These are phyloP conservation scores for Alosa alosa DNA, from an alignment of 2,113 vertebrate genomes.

Conservation along the genomic window DNA sequence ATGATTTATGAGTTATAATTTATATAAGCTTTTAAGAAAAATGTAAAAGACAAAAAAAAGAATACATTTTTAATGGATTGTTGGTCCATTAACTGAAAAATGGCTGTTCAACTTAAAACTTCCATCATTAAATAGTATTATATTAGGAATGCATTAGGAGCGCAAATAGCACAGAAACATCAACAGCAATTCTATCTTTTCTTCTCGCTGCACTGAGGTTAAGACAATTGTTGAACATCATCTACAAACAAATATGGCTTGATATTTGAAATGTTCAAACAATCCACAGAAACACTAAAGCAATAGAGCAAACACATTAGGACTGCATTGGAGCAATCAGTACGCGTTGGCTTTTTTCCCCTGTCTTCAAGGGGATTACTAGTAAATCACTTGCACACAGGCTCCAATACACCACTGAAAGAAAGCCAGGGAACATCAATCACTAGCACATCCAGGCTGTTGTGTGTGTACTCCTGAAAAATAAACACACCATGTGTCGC, in stretches of 20 bases:
- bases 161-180: not conserved
- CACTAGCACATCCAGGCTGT: constrained; percentile 38
- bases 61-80: not conserved
- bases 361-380: not conserved
- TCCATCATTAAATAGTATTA: not conserved
- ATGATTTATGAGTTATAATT: not conserved
- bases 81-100: not conserved
- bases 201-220: not conserved
- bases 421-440: constrained; percentile 45
- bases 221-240: not conserved
- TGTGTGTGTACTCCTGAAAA: constrained; percentile 35
- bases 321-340: not conserved
- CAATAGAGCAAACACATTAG: not conserved
- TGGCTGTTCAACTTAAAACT: not conserved
- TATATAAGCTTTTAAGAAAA: not conserved
- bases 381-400: constrained; percentile 15
- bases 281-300: not conserved
- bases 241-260: constrained; percentile 4
- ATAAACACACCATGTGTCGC: constrained; percentile 22
- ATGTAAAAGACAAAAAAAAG: not conserved
- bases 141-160: not conserved
- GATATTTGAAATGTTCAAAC: constrained; percentile 16
- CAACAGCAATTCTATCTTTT: constrained; percentile 1
- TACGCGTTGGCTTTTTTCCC: not conserved
- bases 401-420: constrained; percentile 1